Conservation (phyloP, 2,888 invertebrate genomes). For the Tiliacea aurago region DNA sequence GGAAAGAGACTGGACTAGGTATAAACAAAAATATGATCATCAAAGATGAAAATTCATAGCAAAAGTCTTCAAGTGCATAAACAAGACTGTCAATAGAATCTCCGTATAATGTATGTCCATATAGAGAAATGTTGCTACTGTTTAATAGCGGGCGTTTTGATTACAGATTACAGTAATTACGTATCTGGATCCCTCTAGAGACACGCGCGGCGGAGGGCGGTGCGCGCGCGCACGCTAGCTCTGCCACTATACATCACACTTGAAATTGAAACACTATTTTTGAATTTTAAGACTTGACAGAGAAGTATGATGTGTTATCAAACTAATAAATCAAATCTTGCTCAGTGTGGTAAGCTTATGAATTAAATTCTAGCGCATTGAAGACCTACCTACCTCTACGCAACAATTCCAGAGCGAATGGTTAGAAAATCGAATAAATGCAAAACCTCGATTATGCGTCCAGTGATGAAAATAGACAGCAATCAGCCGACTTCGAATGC, state of each 20-base stretch:
- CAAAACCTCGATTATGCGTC: conserved; percentile 40
- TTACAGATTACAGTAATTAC: conserved; percentile 81
- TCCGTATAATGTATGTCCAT: conserved; percentile 55
- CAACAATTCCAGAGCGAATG: not conserved
- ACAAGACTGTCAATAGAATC: conserved; percentile 36
- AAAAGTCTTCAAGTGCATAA: not conserved
- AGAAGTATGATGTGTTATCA: not conserved
- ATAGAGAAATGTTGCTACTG: conserved; percentile 74
- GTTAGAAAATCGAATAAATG: conserved; percentile 41
- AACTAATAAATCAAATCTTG: not conserved
- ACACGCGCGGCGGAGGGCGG: conserved; percentile 65
- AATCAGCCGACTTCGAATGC: conserved; percentile 48
- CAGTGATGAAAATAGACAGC: conserved; percentile 52
- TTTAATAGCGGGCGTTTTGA: conserved; percentile 80
- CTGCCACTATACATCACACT: conserved; percentile 16
- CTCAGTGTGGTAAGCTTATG: too few relatives aligned
- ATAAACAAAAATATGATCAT: not conserved
- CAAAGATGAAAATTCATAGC: not conserved
- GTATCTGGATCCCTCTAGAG: conserved; percentile 66
- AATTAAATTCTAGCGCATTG: not conserved
- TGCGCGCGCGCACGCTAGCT: conserved; percentile 65
- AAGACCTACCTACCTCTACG: not conserved
- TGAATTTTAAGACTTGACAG: not conserved
- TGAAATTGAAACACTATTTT: conserved; percentile 16
- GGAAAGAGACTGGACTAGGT: not conserved